Evolutionary conservation across 2,888 invertebrate species (phyloP).

Genomic region (Eudasyphora cyanicolor): DNA sequence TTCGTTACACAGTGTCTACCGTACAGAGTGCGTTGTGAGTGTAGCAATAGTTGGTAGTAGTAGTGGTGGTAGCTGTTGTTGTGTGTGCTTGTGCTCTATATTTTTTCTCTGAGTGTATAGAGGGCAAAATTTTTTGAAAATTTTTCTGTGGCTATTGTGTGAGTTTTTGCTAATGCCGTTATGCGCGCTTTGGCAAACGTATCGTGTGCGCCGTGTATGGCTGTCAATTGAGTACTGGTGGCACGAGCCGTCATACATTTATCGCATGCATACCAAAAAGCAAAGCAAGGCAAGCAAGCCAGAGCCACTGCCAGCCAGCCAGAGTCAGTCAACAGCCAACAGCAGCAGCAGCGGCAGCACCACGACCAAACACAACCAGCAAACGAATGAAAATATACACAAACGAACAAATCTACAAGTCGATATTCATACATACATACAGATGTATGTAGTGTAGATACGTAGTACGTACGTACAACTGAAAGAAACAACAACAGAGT

Average conservation of each 20-base stretch:
- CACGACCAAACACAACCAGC: conserved; percentile 5
- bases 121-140: conserved; percentile 21
- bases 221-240: conserved; percentile 78
- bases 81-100: not conserved
- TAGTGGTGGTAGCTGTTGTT: no score
- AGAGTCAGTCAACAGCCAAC: conserved; percentile 35
- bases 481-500: not conserved
- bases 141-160: conserved; percentile 8
- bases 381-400: not conserved
- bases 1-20: no score
- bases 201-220: conserved; percentile 74
- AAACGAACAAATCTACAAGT: not conserved
- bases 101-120: conserved; percentile 28
- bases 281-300: conserved; percentile 13
- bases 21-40: not conserved
- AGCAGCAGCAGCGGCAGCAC: conserved; percentile 14
- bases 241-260: conserved; percentile 75
- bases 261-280: conserved; percentile 64
- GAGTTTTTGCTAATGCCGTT: conserved; percentile 42
- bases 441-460: not conserved
- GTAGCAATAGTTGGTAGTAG: no score
- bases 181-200: conserved; percentile 63
- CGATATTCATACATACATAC: not conserved
- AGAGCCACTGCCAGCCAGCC: conserved; percentile 49
- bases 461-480: not conserved